Conservation (phyloP, 2,113 vertebrate species). For the Elaphurus davidianus region DNA sequence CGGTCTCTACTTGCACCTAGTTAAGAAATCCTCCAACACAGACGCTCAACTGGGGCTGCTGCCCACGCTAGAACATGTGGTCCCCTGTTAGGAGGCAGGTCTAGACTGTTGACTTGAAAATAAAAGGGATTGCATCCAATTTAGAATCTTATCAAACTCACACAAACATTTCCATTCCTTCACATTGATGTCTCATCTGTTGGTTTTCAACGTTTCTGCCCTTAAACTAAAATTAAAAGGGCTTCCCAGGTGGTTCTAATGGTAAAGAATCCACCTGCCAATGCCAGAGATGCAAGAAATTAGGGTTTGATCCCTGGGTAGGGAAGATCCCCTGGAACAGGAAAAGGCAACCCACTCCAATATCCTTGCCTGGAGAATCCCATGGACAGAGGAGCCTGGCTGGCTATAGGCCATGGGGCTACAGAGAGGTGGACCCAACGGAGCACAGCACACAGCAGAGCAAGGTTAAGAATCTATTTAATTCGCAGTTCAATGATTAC, state of each 20-base stretch:
- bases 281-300: background rate
- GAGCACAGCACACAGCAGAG: background rate
- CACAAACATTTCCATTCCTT: background rate
- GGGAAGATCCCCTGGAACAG: background rate
- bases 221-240: background rate
- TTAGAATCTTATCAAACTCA: background rate
- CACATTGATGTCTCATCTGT: too few species aligned
- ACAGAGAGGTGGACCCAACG: background rate
- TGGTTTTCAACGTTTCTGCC: background rate
- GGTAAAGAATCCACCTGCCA: background rate
- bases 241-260: background rate
- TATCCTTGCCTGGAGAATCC: background rate
- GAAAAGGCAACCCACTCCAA: background rate
- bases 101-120: too few species aligned
- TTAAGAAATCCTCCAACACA: accelerated
- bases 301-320: background rate
- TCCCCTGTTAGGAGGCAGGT: accelerated
- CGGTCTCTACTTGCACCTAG: background rate
- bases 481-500: background rate
- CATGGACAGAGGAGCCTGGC: background rate
- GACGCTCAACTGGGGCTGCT: accelerated
- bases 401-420: accelerated
- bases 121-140: background rate
- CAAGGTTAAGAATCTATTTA: background rate
- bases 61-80: accelerated